Percentiles rank a stretch among this genome's conserved stretches.
Evolutionary conservation across 2,113 vertebrate genomes (phyloP).

Genomic region (Alces alces): DNA sequence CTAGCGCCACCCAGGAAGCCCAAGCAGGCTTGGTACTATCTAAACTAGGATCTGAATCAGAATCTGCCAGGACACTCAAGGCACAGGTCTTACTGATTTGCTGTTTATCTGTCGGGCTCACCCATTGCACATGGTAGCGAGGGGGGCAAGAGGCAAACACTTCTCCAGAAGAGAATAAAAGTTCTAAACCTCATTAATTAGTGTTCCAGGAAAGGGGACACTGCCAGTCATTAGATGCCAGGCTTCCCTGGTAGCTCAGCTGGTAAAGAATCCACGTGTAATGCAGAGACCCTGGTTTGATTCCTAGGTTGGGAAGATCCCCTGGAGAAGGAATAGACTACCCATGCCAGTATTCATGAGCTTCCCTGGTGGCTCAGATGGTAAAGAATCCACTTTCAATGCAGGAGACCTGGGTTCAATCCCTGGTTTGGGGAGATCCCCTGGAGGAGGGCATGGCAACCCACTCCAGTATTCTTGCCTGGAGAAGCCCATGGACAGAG

Average conservation of each 20-base stretch:
- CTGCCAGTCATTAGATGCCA: neutral
- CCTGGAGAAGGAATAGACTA: neutral
- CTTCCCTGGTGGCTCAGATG: neutral
- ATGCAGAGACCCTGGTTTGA: neutral
- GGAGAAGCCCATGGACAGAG: neutral
- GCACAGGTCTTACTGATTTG: neutral
- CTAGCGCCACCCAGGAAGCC: neutral
- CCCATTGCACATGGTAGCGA: too few relatives aligned
- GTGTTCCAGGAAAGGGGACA: neutral
- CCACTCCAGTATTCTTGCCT: neutral
- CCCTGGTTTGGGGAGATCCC: neutral
- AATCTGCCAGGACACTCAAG: neutral
- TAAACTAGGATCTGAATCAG: neutral
- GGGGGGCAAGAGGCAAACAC: neutral
- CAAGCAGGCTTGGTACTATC: rapidly evolving
- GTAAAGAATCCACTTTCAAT: neutral
- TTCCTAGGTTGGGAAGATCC: neutral
- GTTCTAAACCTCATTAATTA: neutral
- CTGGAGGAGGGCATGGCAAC: neutral
- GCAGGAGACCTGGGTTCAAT: neutral
- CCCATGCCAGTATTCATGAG: neutral
- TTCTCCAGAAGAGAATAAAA: neutral
- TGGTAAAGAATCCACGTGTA: neutral
- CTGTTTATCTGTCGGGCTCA: neutral
- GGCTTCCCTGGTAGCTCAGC: neutral